These are phyloP conservation scores for Steinernema khuongi DNA, from an alignment of 1,140 invertebrate species.

Conservation along the genomic window DNA sequence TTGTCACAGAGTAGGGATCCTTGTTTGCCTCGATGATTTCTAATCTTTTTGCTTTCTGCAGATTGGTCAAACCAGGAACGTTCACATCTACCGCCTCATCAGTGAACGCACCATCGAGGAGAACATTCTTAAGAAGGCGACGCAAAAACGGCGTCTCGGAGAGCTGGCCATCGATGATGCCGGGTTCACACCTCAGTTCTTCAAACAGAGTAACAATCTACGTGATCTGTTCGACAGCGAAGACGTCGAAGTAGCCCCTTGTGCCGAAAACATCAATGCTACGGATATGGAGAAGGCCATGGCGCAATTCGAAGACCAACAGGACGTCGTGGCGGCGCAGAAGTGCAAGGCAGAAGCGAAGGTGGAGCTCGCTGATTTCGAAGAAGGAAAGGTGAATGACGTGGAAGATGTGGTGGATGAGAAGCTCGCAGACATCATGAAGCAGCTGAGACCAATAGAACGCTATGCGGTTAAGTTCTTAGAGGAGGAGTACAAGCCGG, in stretches of 20 bases:
- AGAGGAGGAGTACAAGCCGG: conserved; percentile 42
- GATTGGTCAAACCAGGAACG: conserved; percentile 97
- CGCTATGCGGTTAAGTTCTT: conserved; percentile 49
- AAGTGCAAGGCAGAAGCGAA: conserved; percentile 42
- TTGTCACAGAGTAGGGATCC: conserved; percentile 44
- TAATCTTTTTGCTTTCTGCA: conserved; percentile 59
- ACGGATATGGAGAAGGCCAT: conserved; percentile 44
- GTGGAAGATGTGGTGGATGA: conserved; percentile 41
- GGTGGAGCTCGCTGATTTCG: conserved; percentile 50
- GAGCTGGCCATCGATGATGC: conserved; percentile 97
- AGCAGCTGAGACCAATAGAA: conserved; percentile 52
- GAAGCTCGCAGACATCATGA: conserved; percentile 46
- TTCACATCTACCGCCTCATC: conserved; percentile 94
- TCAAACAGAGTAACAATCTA: conserved; percentile 71
- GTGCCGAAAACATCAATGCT: conserved; percentile 12
- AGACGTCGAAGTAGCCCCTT: conserved; percentile 25
- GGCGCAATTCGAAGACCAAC: conserved; percentile 47
- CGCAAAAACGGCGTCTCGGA: conserved; percentile 89
- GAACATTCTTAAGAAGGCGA: conserved; percentile 97
- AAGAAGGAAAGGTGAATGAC: conserved; percentile 35
- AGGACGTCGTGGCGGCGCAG: conserved; percentile 51
- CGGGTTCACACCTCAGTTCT: conserved; percentile 95
- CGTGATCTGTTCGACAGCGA: conserved; percentile 55
- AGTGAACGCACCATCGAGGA: conserved; percentile 96
- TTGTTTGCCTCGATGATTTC: not conserved